phyloP scores from a whole-genome alignment of 1,140 invertebrate genomes.

The Drosophila gunungcola region DNA sequence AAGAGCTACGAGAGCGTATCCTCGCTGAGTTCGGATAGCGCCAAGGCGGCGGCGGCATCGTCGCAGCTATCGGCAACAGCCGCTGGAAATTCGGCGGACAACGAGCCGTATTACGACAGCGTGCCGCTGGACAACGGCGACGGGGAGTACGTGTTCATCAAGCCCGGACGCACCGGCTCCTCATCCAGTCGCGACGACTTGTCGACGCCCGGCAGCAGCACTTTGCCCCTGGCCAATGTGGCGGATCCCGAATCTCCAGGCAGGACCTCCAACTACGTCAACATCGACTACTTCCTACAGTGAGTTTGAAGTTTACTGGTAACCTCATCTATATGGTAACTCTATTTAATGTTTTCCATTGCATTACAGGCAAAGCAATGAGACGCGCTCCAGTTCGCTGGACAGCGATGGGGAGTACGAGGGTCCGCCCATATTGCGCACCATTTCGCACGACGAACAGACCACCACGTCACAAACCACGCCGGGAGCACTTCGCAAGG shows the following conservation, averaged over 20 bases:
- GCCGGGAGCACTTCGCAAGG: conserved; percentile 80
- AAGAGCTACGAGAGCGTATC: conserved; percentile 88
- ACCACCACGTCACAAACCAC: conserved; percentile 68
- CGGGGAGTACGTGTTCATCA: conserved; percentile 91
- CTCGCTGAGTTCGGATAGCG: conserved; percentile 85
- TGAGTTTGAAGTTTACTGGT: conserved; percentile 85
- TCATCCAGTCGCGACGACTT: conserved; percentile 87
- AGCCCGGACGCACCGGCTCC: conserved; percentile 87
- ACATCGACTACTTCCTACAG: conserved; percentile 95
- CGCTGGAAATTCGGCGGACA: conserved; percentile 55
- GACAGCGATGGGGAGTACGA: conserved; percentile 85
- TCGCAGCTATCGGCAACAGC: conserved; percentile 52
- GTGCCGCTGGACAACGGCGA: conserved; percentile 91
- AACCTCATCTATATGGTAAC: too few species aligned
- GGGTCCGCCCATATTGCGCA: conserved; percentile 73
- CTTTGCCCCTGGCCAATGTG: conserved; percentile 85
- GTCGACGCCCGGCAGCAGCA: conserved; percentile 88
- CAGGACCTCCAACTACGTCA: conserved; percentile 93
- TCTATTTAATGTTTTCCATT: too few species aligned
- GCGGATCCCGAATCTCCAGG: conserved; percentile 90
- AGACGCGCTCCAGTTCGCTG: conserved; percentile 84
- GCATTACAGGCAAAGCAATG: conserved; percentile 78
- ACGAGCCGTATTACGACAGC: conserved; percentile 93
- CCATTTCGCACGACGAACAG: conserved; percentile 80
- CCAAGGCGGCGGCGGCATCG: conserved; percentile 57